Base-by-base conservation (phyloP, 2,888 invertebrate species). In the Dendrolimus pini region DNA sequence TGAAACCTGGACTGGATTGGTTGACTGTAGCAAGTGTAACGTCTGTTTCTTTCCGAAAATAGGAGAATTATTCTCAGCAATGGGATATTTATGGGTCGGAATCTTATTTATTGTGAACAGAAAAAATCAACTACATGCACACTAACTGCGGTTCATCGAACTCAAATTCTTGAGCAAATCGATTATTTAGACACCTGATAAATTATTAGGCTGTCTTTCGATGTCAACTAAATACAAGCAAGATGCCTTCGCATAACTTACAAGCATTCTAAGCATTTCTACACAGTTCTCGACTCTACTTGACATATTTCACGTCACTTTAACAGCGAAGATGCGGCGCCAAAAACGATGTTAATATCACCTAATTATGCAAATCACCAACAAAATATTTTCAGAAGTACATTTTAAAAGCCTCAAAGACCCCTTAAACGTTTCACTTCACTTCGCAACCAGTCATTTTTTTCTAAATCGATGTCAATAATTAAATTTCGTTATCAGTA, bases 401-500 rank as follows among this genome's bases (percentile, higher is more conserved):
- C 47, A 47, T 47, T 47, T 10, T 47, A 47, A 47, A 30, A 47
- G 7, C 47, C 47, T 9, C 12, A 47, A 47, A 47, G 47, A 12
- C 47, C 47, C 12, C 10, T 47, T 30, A 30, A 47, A 47, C 47
- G 47, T 12, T 47, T 47, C 47, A 47, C 47, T 30, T 47, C 47
- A 47, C 47, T 47, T 69, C 72, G 65, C 70, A 70, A 69, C 74
- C 72, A 72, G 68, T 69, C 66, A 12, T 8, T 70, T 71, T 74
- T 77, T 78, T 82, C 76, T 84, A 86, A 80, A 74, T 71, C 72
- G 68, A 71, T 74, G 72, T 72, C 67, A 80, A 78, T 78, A 85
- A 89, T 89, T 87, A 82, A 85, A 85, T 81, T 80, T 78, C 70
- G 73, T 88, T 90, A 90, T 90, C 89, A 80, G 74, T 69, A 64